Evolutionary conservation across 2,888 invertebrate species (phyloP), one percentile per base, ranked within the genome.

Genomic region (Gymnosoma rotundatum): DNA sequence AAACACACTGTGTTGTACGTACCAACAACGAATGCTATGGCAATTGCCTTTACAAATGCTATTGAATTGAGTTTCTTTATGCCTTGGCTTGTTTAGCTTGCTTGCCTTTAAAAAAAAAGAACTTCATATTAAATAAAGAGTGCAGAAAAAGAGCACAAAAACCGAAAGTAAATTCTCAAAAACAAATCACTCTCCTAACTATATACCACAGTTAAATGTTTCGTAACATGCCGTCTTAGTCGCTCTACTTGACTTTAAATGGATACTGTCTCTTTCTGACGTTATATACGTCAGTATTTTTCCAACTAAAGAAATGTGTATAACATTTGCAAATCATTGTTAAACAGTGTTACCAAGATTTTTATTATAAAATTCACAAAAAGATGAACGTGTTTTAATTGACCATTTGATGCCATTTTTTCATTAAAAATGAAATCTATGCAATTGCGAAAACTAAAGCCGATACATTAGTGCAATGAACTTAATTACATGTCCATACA

Each of bases 41-140:
- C 87, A 87, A 88, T 87, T 88, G 87, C 87, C 88, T 88, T 87
- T 88, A 87, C 89, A 90, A 89, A 90, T 89, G 90, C 90, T 90
- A 90, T 90, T 90, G 89, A 90, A 90, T 90, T 90, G 89, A 90
- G 90, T 90, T 89, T 84, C 84, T 81, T 88, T 89, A 88, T 89
- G 90, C 90, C 89, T 90, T 83, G 78, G 80, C 84, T 78, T 81
- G 80, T 78, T 74, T 78, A 81, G 84, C 84, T 83, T 79, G 78
- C 63, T 80, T 79, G 85, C 82, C 60, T 76, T 58, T n/a, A n/a
- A 61, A 78, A 78, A 76, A 78, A 82, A 85, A 78, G 25, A 75
- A 78, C 48, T 70, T 58, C 52, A 79, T 83, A n/a, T 81, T 80
- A 78, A 76, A 74, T 74, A 72, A 78, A 61, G 81, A 78, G 84